Conservation (phyloP, 2,113 vertebrate species). For the Bambusicola thoracicus region DNA sequence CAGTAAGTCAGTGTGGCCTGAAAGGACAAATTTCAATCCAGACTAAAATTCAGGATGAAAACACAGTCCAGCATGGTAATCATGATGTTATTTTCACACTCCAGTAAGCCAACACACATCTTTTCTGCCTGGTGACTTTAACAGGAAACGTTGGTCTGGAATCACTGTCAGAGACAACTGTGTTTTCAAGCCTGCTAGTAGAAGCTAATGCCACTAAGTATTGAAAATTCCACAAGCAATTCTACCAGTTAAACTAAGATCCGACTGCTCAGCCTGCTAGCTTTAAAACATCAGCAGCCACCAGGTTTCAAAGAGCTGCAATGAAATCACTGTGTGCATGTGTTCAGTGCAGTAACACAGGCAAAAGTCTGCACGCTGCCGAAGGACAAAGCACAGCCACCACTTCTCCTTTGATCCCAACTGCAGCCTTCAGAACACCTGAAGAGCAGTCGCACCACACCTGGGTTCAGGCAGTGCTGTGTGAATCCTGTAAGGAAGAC, state of each 20-base stretch:
- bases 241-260: background rate
- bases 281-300: background rate
- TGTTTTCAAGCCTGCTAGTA: background rate
- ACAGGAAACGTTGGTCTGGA: background rate
- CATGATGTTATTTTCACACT: background rate
- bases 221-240: background rate
- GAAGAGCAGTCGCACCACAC: background rate
- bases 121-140: slow-evolving; percentile 11
- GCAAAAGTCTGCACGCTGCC: background rate
- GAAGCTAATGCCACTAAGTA: background rate
- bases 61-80: background rate
- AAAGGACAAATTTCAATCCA: background rate
- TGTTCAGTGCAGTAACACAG: background rate
- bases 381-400: background rate
- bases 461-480: slow-evolving; percentile 26
- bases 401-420: background rate
- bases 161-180: background rate
- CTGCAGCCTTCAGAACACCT: background rate
- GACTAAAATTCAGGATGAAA: slow-evolving; percentile 1
- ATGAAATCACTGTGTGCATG: background rate
- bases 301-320: background rate
- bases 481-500: slow-evolving; percentile 16
- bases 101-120: background rate
- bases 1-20: background rate
- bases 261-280: background rate